Percentiles rank a stretch among this genome's conserved stretches.
phyloP scores from a whole-genome alignment of 2,888 invertebrate species.

The Arge pagana region DNA sequence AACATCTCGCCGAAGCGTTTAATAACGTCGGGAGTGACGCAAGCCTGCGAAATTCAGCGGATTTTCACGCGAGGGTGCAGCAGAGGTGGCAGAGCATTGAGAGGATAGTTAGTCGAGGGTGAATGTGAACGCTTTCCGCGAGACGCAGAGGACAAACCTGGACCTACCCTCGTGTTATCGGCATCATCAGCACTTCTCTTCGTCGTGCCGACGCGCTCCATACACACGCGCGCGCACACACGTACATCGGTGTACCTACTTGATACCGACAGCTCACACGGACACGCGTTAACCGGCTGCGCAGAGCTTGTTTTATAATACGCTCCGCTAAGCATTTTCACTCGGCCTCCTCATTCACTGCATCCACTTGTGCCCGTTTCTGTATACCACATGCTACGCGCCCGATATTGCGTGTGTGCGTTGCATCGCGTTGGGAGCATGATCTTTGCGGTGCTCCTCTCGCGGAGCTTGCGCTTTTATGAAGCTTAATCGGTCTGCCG shows the following conservation, averaged over 20 bases:
- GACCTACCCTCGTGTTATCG: constrained; percentile 18
- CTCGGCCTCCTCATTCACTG: constrained; percentile 10
- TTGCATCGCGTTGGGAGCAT: constrained; percentile 1
- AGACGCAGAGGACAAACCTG: constrained; percentile 20
- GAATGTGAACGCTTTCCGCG: no score
- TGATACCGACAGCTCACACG: neutral
- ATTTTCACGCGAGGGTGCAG: no score
- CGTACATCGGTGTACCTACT: neutral
- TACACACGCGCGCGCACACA: neutral
- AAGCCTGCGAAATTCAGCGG: no score
- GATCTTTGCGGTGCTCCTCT: constrained; percentile 25
- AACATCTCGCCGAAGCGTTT: no score
- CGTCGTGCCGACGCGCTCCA: no score
- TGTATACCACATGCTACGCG: no score
- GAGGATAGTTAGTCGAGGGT: no score
- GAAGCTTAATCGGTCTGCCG: constrained; percentile 34
- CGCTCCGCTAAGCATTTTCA: constrained; percentile 11
- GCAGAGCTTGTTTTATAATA: constrained; percentile 1
- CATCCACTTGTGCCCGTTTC: neutral
- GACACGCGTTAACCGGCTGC: neutral
- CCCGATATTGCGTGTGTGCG: neutral
- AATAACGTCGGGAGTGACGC: no score
- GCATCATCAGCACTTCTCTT: constrained; percentile 18
- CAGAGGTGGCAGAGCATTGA: no score
- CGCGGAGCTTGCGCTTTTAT: constrained; percentile 38